Evolutionary conservation across 2,113 vertebrate species (phyloP), one percentile per base, ranked within the genome.

Genomic region (Ptilorrhoa leucosticta): DNA sequence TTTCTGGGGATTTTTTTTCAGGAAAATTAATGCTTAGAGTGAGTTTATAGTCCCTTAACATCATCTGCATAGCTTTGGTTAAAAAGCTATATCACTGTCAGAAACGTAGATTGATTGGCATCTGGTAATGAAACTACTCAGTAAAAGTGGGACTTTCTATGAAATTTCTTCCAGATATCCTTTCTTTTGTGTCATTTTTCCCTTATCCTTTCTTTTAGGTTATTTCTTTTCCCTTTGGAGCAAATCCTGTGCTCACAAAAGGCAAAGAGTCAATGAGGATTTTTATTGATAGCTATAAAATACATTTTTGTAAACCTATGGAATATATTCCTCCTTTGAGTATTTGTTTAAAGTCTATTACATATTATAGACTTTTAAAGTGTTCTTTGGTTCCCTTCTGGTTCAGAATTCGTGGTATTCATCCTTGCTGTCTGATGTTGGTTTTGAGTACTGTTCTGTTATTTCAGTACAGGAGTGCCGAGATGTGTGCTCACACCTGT

Each of bases 361-460:
- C 96, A 92, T 91, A 45, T 88, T 58, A n/a, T 8, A 57, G 57
- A n/a, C 28, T 77, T 97, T 54, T 31, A 33, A 96, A 91, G 53
- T 76, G 65, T 76, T 79, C 58, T 94, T 40, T 94, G 90, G 94
- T 80, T 95, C 58, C 40, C 65, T 89, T 61, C 64, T 71, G 58
- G 45, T 75, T 76, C 70, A 93, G 37, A 64, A 75, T 26, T 95
- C 75, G 58, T 91, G 72, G 48, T 68, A 87, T 78, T 37, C 44
- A 84, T 96, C 86, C 57, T 89, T 90, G 76, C 68, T 89, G 28
- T 35, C 85, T 91, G 89, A 33, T 85, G 58, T 66, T 96, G 95
- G 4, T 87, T 97, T 86, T 83, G 85, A 86, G 77, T 75, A 42
- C 75, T 64, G 54, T 78, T 89, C 63, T 94, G 53, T 95, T 92